Percentiles rank a stretch among this genome's conserved stretches.
Conservation (phyloP, 2,888 invertebrate species). For the Nomada flava region DNA sequence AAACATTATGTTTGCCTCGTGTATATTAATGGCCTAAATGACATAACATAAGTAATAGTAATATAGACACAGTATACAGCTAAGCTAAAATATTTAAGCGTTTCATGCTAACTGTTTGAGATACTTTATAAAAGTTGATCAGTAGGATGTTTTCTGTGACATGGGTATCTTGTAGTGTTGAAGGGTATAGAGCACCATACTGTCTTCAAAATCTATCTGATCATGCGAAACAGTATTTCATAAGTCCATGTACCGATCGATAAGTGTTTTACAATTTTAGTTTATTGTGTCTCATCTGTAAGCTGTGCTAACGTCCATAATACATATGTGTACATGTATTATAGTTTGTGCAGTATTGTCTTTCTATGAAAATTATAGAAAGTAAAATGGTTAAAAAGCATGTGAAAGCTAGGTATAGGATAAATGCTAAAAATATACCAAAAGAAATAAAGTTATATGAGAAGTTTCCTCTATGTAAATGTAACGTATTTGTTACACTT, state of each 20-base stretch:
- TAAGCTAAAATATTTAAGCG: slow-evolving; percentile 63
- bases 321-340: slow-evolving; percentile 72
- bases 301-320: slow-evolving; percentile 67
- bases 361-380: slow-evolving; percentile 69
- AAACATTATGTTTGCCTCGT: not conserved
- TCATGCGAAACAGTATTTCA: slow-evolving; percentile 64
- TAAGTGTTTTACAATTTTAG: slow-evolving; percentile 60
- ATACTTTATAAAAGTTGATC: slow-evolving; percentile 58
- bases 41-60: slow-evolving; percentile 41
- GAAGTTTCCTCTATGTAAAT: slow-evolving; percentile 38
- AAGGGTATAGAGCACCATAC: slow-evolving; percentile 61
- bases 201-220: slow-evolving; percentile 61
- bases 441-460: slow-evolving; percentile 37
- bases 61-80: slow-evolving; percentile 58
- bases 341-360: slow-evolving; percentile 74
- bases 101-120: slow-evolving; percentile 56
- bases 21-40: slow-evolving; percentile 31
- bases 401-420: slow-evolving; percentile 52
- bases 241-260: slow-evolving; percentile 74
- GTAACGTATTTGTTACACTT: slow-evolving; percentile 28
- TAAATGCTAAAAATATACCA: slow-evolving; percentile 49
- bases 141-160: slow-evolving; percentile 57
- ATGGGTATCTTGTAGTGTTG: slow-evolving; percentile 59
- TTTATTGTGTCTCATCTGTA: slow-evolving; percentile 69
- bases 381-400: slow-evolving; percentile 56